Base-by-base conservation (phyloP, 2,888 invertebrate species). In the Tipula confusa region DNA sequence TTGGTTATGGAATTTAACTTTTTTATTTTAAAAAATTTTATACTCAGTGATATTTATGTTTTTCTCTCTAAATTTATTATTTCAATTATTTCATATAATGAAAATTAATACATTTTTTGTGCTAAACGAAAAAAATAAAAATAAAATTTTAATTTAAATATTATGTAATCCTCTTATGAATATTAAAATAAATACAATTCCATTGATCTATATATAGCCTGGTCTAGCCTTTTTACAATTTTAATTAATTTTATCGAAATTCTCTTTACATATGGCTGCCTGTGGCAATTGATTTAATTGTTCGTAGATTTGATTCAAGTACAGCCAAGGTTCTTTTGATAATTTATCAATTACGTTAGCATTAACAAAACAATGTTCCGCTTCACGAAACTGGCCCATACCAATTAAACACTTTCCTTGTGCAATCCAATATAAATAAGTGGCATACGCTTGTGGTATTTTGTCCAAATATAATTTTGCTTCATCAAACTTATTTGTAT, bases 41-140 rank as follows among this genome's bases (percentile, higher is more conserved):
- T 64, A 64, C 64, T 64, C 64, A 64, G 64, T 64, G 64, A 64
- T 64, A 43, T 43, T 43, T 43, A 43, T 43, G 43, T 43, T 38
- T 38, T 38, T 9, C 11, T 43, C 15, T 64, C 43, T 64, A 9
- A 64, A 64, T 64, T 64, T 64, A 64, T 64, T 64, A 24, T 64
- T 64, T 64, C 9, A 64, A 64, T n/a, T 64, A 64, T 24, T 36
- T 36, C 36, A 11, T n/a, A n/a, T n/a, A n/a, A n/a, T 48, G 18
- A 18, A 7, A 24, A 33, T 64, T 64, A 13, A 38, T 38, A 13
- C 3, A 38, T 38, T 38, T 38, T n/a, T 38, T 64, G 9, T 64
- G 64, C 24, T 64, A 11, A 64, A 24, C 11, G 33, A 64, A 48
- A 7, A 48, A 24, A 24, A 64, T 33, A 33, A 11, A 33, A 33